Evolutionary conservation across 1,140 invertebrate species (phyloP).

Genomic region (Macrocentrus cingulum): DNA sequence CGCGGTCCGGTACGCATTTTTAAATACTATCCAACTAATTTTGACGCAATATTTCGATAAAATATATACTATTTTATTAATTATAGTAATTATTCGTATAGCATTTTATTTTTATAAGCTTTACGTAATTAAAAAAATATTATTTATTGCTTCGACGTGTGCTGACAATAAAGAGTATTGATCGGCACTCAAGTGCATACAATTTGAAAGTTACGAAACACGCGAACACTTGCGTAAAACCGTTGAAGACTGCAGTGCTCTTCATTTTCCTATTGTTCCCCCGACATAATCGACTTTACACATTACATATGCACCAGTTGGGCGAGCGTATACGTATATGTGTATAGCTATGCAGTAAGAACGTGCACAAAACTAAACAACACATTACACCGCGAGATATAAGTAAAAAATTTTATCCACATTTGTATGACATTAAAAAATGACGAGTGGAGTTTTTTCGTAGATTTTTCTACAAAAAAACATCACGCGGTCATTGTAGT

Average conservation of each 20-base stretch:
- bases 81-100: too few species aligned
- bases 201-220: constrained; percentile 41
- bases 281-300: constrained; percentile 26
- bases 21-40: too few species aligned
- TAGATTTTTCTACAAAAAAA: too few species aligned
- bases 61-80: too few species aligned
- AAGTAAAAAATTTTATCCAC: too few species aligned
- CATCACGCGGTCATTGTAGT: too few species aligned
- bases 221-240: constrained; percentile 34
- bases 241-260: constrained; percentile 7
- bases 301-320: constrained; percentile 8
- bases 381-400: too few species aligned
- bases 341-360: neutral
- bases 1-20: too few species aligned
- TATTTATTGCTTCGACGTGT: constrained; percentile 25
- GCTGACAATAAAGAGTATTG: constrained; percentile 23
- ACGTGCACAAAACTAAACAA: neutral
- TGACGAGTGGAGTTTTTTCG: too few species aligned
- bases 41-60: too few species aligned
- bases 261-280: constrained; percentile 24
- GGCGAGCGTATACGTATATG: neutral
- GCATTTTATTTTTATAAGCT: neutral
- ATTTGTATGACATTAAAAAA: too few species aligned
- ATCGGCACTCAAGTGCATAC: constrained; percentile 15
- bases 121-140: constrained; percentile 28